Conservation (phyloP, 2,113 vertebrate species). For the Alethe castanea region DNA sequence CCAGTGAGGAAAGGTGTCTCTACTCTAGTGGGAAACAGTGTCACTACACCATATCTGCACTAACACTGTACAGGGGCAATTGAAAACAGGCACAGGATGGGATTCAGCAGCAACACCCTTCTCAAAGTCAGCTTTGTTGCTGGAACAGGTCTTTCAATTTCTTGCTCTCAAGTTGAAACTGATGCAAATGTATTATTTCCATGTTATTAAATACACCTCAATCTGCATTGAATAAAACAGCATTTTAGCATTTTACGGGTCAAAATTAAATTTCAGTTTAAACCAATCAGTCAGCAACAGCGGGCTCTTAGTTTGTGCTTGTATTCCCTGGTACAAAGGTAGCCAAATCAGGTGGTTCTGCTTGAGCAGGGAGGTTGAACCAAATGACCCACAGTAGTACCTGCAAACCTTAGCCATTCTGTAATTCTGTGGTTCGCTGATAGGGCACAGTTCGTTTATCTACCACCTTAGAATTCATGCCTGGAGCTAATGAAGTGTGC, state of each 20-base stretch:
- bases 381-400: background rate
- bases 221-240: background rate
- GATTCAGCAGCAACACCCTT: background rate
- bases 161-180: background rate
- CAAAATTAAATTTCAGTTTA: background rate
- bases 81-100: fast-evolving
- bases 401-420: background rate
- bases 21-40: background rate
- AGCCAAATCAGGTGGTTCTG: background rate
- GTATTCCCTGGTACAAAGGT: fast-evolving
- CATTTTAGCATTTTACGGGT: background rate
- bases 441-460: background rate
- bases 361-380: background rate
- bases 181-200: background rate
- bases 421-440: background rate
- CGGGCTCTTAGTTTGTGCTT: fast-evolving
- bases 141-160: background rate
- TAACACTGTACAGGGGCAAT: too few species aligned
- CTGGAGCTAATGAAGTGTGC: background rate
- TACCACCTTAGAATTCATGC: background rate
- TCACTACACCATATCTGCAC: too few species aligned
- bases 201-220: background rate
- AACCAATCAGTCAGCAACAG: background rate
- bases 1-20: background rate
- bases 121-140: background rate